Evolutionary conservation across 2,113 vertebrate genomes (phyloP).

Genomic region (Stigmatopora argus): DNA sequence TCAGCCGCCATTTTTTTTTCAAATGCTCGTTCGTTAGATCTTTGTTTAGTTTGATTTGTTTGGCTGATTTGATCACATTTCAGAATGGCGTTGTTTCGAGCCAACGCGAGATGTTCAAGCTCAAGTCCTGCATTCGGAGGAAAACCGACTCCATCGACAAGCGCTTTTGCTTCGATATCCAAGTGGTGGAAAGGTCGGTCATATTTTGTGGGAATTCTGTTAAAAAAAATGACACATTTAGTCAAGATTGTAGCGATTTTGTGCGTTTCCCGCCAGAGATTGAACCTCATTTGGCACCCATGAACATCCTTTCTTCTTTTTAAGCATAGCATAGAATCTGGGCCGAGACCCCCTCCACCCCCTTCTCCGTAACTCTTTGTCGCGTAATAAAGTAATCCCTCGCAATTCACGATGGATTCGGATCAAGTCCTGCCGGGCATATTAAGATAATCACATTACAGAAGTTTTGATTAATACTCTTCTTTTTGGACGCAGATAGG

Average conservation of each 20-base stretch:
- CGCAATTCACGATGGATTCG: not conserved
- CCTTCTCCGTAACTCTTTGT: slow-evolving; percentile 27
- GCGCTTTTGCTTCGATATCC: slow-evolving; percentile 95
- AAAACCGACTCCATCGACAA: slow-evolving; percentile 98
- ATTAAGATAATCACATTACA: no score
- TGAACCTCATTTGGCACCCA: slow-evolving; percentile 32
- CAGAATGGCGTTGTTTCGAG: slow-evolving; percentile 84
- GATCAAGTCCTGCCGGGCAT: not conserved
- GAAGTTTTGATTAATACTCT: no score
- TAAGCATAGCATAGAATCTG: slow-evolving; percentile 45
- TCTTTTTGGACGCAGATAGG: no score
- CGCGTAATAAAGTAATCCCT: slow-evolving; percentile 10
- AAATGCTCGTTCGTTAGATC: no score
- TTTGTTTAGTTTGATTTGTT: not conserved
- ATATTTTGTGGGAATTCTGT: not conserved
- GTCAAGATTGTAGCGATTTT: not conserved
- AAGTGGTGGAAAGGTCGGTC: slow-evolving; percentile 84
- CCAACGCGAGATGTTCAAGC: slow-evolving; percentile 87
- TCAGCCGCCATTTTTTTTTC: not conserved
- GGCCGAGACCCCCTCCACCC: slow-evolving; percentile 42
- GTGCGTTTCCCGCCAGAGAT: slow-evolving; percentile 12
- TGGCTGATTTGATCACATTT: slow-evolving; percentile 17
- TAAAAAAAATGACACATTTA: slow-evolving; percentile 18
- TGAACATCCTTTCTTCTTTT: slow-evolving; percentile 45
- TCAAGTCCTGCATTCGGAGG: slow-evolving; percentile 91